These are phyloP conservation scores for Andrena flavipes DNA, from an alignment of 2,888 invertebrate species.

Conservation along the genomic window DNA sequence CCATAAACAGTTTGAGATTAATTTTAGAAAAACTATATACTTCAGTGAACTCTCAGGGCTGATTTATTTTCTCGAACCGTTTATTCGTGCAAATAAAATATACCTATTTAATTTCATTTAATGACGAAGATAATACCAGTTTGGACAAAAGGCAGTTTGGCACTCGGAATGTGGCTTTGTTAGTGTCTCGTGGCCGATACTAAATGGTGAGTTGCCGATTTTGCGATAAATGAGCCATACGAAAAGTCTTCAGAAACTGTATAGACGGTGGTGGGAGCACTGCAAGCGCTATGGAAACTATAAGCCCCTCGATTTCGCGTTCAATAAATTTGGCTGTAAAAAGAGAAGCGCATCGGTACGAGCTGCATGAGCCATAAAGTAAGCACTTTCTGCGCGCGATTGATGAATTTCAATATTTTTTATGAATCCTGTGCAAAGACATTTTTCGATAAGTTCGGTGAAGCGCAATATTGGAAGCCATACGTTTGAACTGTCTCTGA, in stretches of 20 bases:
- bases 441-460: constrained; percentile 45
- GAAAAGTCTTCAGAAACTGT: constrained; percentile 26
- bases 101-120: too few species aligned
- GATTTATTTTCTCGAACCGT: too few species aligned
- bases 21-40: too few species aligned
- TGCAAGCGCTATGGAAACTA: constrained; percentile 24
- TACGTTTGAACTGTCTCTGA: constrained; percentile 28
- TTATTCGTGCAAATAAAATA: too few species aligned
- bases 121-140: too few species aligned
- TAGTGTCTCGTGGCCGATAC: too few species aligned
- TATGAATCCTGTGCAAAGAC: constrained; percentile 52
- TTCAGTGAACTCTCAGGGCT: too few species aligned
- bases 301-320: constrained; percentile 57
- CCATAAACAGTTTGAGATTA: too few species aligned
- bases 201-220: constrained; percentile 26
- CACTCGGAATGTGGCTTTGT: too few species aligned
- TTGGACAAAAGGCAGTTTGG: too few species aligned
- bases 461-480: constrained; percentile 45
- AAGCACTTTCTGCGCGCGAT: constrained; percentile 48
- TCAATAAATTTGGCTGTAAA: constrained; percentile 68
- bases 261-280: not conserved
- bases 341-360: constrained; percentile 25
- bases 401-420: constrained; percentile 73
- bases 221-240: constrained; percentile 53
- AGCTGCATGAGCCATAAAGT: constrained; percentile 47